phyloP scores from a whole-genome alignment of 1,140 invertebrate genomes.

The Eriosoma lanigerum region DNA sequence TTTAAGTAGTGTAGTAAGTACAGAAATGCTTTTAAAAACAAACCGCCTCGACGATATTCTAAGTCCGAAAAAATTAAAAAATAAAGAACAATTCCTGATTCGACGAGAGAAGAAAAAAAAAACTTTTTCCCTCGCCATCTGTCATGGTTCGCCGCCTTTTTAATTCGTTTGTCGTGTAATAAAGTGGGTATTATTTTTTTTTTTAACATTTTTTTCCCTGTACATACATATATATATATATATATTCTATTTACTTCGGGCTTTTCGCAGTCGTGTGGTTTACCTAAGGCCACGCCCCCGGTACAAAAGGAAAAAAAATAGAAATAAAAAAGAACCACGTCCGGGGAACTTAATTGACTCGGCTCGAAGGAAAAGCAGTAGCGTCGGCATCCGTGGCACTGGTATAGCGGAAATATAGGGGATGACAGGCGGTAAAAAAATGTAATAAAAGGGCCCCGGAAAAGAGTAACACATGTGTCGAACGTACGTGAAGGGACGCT shows the following conservation, averaged over 20 bases:
- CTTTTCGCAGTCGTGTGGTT: conserved; percentile 47
- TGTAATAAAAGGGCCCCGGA: conserved; percentile 30
- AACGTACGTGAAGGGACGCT: conserved; percentile 48
- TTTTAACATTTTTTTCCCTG: background rate
- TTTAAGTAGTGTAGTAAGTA: conserved; percentile 27
- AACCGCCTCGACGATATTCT: conserved; percentile 30
- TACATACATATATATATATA: background rate
- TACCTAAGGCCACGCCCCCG: conserved; percentile 49
- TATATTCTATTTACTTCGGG: conserved; percentile 17
- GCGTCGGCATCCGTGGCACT: background rate
- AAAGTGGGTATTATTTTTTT: conserved; percentile 44
- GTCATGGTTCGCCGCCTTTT: conserved; percentile 51
- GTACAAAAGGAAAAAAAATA: conserved; percentile 9
- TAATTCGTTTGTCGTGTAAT: conserved; percentile 52
- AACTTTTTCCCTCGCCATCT: conserved; percentile 43
- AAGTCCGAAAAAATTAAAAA: conserved; percentile 47
- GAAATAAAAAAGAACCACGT: conserved; percentile 27
- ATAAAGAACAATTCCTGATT: conserved; percentile 30
- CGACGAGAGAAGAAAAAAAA: conserved; percentile 8
- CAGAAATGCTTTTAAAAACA: conserved; percentile 22
- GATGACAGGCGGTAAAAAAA: conserved; percentile 42
- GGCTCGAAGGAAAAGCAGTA: conserved; percentile 22
- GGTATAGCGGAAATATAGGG: background rate
- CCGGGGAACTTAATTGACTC: conserved; percentile 47
- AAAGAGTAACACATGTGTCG: conserved; percentile 50